Conservation (phyloP, 2,888 invertebrate genomes). For the Adelphocoris suturalis region DNA sequence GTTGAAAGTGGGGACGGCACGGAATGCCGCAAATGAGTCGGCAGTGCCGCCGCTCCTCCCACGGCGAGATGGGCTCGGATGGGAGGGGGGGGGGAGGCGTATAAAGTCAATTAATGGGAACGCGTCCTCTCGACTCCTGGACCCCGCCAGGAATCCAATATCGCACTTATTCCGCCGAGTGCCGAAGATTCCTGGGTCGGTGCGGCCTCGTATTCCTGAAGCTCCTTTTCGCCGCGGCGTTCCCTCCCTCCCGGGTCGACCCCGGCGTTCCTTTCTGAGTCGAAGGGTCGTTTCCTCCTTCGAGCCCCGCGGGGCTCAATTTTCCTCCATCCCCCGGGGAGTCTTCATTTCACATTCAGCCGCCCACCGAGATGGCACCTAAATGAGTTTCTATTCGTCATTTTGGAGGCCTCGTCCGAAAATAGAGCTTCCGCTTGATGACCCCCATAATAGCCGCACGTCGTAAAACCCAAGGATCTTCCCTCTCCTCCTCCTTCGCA, state of each 20-base stretch:
- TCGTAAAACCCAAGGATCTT: too few relatives aligned
- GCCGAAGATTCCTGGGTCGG: slow-evolving; percentile 45
- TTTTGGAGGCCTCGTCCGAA: neutral
- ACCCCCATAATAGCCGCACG: slow-evolving; percentile 7
- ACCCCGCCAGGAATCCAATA: slow-evolving; percentile 68
- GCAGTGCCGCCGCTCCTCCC: too few relatives aligned
- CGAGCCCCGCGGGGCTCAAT: slow-evolving; percentile 18
- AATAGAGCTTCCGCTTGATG: neutral
- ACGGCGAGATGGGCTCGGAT: neutral
- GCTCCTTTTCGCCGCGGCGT: neutral
- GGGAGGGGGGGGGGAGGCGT: neutral
- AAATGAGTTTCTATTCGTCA: slow-evolving; percentile 33
- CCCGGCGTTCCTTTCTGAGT: slow-evolving; percentile 2
- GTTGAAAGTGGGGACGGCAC: neutral
- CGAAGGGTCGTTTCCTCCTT: slow-evolving; percentile 35
- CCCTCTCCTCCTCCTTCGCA: too few relatives aligned
- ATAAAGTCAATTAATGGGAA: slow-evolving; percentile 54
- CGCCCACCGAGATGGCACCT: neutral
- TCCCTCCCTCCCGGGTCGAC: neutral
- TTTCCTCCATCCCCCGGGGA: neutral
- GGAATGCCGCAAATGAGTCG: slow-evolving; percentile 63
- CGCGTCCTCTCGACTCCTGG: slow-evolving; percentile 42
- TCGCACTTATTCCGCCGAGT: slow-evolving; percentile 65
- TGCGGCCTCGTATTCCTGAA: neutral
- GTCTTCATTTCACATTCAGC: slow-evolving; percentile 36